Conservation (phyloP, 2,888 invertebrate species). For the Trimorus sp. region DNA sequence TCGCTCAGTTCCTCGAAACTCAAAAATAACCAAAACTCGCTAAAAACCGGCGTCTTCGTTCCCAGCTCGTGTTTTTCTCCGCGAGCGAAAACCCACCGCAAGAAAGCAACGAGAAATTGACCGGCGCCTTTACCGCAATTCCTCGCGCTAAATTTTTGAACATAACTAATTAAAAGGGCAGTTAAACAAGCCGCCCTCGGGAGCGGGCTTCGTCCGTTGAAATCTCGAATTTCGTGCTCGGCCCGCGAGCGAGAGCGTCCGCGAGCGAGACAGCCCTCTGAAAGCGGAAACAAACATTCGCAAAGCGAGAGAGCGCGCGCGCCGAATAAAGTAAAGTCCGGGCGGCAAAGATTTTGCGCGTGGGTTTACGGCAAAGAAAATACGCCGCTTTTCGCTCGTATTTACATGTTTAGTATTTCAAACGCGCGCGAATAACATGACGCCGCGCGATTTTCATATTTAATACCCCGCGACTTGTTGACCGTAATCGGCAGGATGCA, state of each 20-base stretch:
- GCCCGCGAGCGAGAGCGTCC: background rate
- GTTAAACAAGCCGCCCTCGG: slow-evolving; percentile 81
- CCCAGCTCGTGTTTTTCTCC: too few relatives aligned
- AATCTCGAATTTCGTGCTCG: slow-evolving; percentile 12
- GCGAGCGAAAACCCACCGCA: too few relatives aligned
- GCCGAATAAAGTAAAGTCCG: slow-evolving; percentile 41
- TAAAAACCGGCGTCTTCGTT: too few relatives aligned
- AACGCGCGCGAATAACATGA: slow-evolving; percentile 25
- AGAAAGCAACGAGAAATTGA: too few relatives aligned
- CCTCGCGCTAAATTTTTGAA: slow-evolving; percentile 81
- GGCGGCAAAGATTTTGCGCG: slow-evolving; percentile 40
- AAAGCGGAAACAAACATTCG: slow-evolving; percentile 77
- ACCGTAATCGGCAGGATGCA: background rate
- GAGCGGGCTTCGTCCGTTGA: slow-evolving; percentile 71
- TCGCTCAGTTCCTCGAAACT: too few relatives aligned
- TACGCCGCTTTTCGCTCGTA: slow-evolving; percentile 38
- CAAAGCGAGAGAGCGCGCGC: slow-evolving; percentile 48
- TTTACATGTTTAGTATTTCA: slow-evolving; percentile 48
- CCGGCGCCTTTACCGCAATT: slow-evolving; percentile 68
- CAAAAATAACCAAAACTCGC: too few relatives aligned
- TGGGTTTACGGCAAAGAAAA: slow-evolving; percentile 55
- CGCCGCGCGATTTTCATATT: slow-evolving; percentile 16
- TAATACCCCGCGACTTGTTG: slow-evolving; percentile 27
- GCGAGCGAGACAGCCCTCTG: slow-evolving; percentile 52
- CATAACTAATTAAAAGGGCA: slow-evolving; percentile 82